phyloP scores from a whole-genome alignment of 2,113 vertebrate species.

The Phocoena phocoena region DNA sequence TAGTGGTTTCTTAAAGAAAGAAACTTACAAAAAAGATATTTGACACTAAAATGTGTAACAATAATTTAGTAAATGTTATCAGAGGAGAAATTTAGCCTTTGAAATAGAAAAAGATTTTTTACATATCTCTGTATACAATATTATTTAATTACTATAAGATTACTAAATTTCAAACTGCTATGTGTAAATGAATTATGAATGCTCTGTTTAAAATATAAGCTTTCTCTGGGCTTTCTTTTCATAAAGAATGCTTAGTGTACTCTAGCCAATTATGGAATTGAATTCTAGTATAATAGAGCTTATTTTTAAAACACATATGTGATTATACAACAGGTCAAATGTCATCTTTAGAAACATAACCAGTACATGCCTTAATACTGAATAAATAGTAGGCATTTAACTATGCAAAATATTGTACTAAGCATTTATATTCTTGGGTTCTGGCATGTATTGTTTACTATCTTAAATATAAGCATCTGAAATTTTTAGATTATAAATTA shows the following conservation, averaged over 20 bases:
- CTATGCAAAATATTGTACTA: not conserved
- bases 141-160: not conserved
- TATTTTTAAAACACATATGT: not conserved
- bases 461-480: not conserved
- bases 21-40: not conserved
- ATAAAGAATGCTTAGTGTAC: not conserved
- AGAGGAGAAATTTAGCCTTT: not conserved
- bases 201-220: not conserved
- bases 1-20: not conserved
- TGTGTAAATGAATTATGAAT: not conserved
- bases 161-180: not conserved
- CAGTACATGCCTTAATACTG: not conserved
- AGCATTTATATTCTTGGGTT: not conserved
- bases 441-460: not conserved
- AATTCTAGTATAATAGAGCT: not conserved
- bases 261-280: not conserved
- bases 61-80: not conserved
- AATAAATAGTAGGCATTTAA: not conserved
- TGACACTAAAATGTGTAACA: not conserved
- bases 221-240: not conserved
- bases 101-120: constrained; percentile 4
- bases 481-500: not conserved
- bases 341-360: not conserved
- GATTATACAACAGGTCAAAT: not conserved
- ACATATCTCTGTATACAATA: not conserved